A percentile compares a stretch with the other conserved stretches of the same genome.
Conservation (phyloP, 1,140 invertebrate species). For the Listronotus oregonensis region DNA sequence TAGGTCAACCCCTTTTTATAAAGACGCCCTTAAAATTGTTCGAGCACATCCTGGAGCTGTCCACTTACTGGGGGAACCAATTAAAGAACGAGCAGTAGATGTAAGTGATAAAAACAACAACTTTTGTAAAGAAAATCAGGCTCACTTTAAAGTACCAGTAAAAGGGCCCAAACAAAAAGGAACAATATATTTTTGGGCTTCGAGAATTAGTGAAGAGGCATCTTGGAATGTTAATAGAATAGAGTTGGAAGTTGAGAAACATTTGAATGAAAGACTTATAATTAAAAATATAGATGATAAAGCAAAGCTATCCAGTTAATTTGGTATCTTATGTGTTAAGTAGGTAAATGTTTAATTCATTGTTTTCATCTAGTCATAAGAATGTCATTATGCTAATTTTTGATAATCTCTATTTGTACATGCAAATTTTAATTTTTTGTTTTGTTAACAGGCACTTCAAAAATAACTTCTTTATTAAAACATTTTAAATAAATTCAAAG, state of each 20-base stretch:
- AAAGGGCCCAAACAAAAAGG: conserved; percentile 65
- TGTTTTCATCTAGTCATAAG: neutral
- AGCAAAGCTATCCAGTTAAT: too few species aligned
- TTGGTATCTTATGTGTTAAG: neutral
- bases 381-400: too few species aligned
- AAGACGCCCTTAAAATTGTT: conserved; percentile 61
- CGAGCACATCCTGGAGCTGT: conserved; percentile 62
- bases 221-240: conserved; percentile 60
- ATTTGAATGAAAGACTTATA: conserved; percentile 58
- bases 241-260: conserved; percentile 61
- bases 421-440: too few species aligned
- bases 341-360: conserved; percentile 1
- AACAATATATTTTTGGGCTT: conserved; percentile 59
- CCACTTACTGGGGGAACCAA: conserved; percentile 66
- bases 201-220: conserved; percentile 51
- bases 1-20: conserved; percentile 60
- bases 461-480: too few species aligned
- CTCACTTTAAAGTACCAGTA: conserved; percentile 65
- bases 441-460: too few species aligned
- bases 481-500: too few species aligned
- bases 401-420: too few species aligned
- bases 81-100: conserved; percentile 65
- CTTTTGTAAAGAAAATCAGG: conserved; percentile 58
- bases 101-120: conserved; percentile 61
- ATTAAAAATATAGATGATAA: conserved; percentile 43